Base-by-base conservation (phyloP, 2,113 vertebrate species). In the Typhlomys cinereus region DNA sequence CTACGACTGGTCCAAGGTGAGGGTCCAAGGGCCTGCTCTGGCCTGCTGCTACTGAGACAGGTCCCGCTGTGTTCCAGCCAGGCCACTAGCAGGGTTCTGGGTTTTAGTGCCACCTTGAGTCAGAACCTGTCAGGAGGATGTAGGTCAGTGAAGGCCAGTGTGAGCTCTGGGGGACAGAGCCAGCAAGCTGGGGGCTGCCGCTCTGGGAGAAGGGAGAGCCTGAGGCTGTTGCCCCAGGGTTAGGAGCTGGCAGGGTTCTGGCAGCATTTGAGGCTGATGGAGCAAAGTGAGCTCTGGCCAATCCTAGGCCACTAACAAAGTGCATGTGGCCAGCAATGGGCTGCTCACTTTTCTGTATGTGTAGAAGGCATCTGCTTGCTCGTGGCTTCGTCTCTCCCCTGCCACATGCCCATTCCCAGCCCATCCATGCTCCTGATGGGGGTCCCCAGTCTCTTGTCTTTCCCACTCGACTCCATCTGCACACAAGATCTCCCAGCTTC, bases 1-100 rank as follows among this genome's bases (percentile, higher is more conserved):
- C 97, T 99, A 99, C 0, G 99, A 99, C 96, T 99, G 99, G 99
- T 99, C 99, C 29, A 99, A 99, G 99, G 99, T 99, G 97, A 96
- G 97, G 0, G 1, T 41, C 59, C 44, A 25, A 0, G 10, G 76
- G 15, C 74, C 2, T 14, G 0, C 14, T 92, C 4, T 3, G 34
- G 10, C 0, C 12, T 5, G 0, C 39, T 1, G 44, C 31, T 4
- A 21, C 29, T 41, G 21, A 41, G 48, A 29, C 15, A 6, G 61
- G 36, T 12, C 44, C 3, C 69, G 34, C 54, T 14, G 3, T 31
- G 41, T 66, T 21, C 41, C 67, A 18, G 34, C 34, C 57, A 31
- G 44, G 20, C 52, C 34, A 23, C 5, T 25, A 2, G 34, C 44
- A 54, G 50, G 64, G 21, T 52, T 59, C 79, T 31, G 78, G 46